Evolutionary conservation across 2,888 invertebrate species (phyloP), one percentile per base, ranked within the genome.

Genomic region (Agriotes lineatus): DNA sequence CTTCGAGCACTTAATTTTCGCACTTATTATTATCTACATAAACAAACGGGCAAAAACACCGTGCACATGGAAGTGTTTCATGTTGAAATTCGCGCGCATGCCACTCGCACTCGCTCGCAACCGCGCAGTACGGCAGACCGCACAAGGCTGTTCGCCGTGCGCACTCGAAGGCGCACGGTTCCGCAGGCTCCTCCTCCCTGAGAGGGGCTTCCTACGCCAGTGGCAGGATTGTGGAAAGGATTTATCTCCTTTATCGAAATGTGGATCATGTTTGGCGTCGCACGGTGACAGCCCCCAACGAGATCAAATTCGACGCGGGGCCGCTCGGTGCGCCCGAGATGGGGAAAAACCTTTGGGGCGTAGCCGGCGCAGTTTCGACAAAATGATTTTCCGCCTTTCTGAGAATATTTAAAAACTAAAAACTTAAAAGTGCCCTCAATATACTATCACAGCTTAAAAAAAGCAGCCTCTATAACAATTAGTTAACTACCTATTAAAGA

Each of bases 91-190:
- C 72, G 72, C 75, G 75, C 75, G 75, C 76, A 75, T 75, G 75
- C 4, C 68, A 67, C 64, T 66, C 63, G 60, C 52, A 71, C 52
- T 52, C 64, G 54, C 72, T 72, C 69, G 78, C 80, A 78, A 78
- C 81, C 82, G 81, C 81, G 81, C 82, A 82, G 80, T 73, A 74
- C 73, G 75, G 78, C 79, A 76, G 80, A 76, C 77, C 76, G 79
- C 76, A 74, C 73, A 76, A 80, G 80, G 81, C 80, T 80, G 81
- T 73, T 59, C 69, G 74, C 71, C 69, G 75, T 52, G 78, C 80
- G 82, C 81, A 81, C 78, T 78, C 78, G 78, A 77, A 71, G 77
- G 78, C 76, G 77, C 75, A 73, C 74, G 69, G 67, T 71, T 65
- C 65, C 48, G 58, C 22, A 71, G 72, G 69, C 81, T 76, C 79